phyloP scores from a whole-genome alignment of 2,797 vertebrate genomes.

The Galagoides demidoff region DNA sequence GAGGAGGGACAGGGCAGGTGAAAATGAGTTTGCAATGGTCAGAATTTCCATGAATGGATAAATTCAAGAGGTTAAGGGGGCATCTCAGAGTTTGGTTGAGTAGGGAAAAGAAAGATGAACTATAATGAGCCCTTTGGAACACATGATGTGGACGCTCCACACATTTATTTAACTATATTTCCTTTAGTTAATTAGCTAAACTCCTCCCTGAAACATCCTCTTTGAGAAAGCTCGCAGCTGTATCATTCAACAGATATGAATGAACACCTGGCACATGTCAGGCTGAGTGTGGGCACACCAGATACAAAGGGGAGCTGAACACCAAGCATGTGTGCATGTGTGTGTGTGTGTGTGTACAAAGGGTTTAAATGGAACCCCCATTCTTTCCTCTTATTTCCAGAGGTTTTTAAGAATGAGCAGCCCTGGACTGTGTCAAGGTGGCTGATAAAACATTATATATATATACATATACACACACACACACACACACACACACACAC shows the following conservation, averaged over 20 bases:
- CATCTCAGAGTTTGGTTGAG: background rate
- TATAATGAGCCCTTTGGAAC: background rate
- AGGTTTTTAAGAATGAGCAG: conserved; percentile 3
- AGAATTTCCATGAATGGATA: background rate
- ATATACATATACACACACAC: too few relatives aligned
- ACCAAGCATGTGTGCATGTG: accelerated
- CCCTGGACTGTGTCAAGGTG: background rate
- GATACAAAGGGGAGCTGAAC: background rate
- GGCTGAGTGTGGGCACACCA: background rate
- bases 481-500: too few relatives aligned
- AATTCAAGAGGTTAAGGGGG: background rate
- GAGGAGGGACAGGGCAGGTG: background rate
- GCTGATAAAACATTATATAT: background rate
- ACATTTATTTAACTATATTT: background rate
- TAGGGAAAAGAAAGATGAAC: background rate
- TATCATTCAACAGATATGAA: background rate
- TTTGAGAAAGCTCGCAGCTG: background rate
- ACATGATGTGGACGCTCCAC: background rate
- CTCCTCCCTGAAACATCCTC: background rate
- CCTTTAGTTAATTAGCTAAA: conserved; percentile 12
- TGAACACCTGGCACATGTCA: background rate
- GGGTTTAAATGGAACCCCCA: background rate
- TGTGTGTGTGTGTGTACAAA: background rate
- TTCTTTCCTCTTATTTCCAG: conserved; percentile 13
- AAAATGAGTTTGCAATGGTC: background rate